A percentile compares a stretch with the other conserved stretches of the same genome.
Evolutionary conservation across 2,797 vertebrate species (phyloP).

Genomic region (Apogon hyalosoma): DNA sequence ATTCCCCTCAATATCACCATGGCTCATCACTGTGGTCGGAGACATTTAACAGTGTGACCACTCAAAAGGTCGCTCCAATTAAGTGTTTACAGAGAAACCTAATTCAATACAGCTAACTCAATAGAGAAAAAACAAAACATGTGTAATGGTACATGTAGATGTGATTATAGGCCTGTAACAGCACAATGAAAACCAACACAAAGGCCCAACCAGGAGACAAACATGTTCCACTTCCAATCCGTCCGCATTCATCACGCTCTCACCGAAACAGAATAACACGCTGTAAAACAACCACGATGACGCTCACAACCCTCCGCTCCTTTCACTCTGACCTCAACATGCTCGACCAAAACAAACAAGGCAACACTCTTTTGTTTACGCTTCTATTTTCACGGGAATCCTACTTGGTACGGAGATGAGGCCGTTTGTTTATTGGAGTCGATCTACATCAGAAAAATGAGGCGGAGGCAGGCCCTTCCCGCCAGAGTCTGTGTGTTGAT

Average conservation of each 20-base stretch:
- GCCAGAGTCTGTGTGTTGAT: conserved; percentile 54
- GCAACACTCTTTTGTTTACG: conserved; percentile 65
- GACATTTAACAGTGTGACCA: conserved; percentile 59
- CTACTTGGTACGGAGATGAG: conserved; percentile 57
- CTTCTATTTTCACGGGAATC: conserved; percentile 59
- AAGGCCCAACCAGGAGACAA: conserved; percentile 52
- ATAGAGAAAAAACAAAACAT: conserved; percentile 67
- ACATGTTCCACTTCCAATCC: conserved; percentile 58
- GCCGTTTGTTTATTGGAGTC: conserved; percentile 66
- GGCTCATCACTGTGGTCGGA: conserved; percentile 64
- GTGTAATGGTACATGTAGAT: conserved; percentile 68
- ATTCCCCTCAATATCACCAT: conserved; percentile 56
- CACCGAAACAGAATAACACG: conserved; percentile 58
- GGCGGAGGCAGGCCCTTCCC: conserved; percentile 26
- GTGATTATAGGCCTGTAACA: conserved; percentile 56
- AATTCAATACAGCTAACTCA: conserved; percentile 70
- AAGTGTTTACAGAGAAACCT: conserved; percentile 66
- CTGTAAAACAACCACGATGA: conserved; percentile 60
- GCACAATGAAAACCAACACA: conserved; percentile 46
- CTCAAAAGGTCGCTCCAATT: conserved; percentile 64
- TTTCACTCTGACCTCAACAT: conserved; percentile 36
- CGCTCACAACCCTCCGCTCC: conserved; percentile 27
- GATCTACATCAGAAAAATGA: conserved; percentile 57
- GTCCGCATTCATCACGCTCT: conserved; percentile 66
- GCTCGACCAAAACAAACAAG: conserved; percentile 69